phyloP scores from a whole-genome alignment of 2,797 vertebrate genomes.

The Yasuhikotakia modesta region DNA sequence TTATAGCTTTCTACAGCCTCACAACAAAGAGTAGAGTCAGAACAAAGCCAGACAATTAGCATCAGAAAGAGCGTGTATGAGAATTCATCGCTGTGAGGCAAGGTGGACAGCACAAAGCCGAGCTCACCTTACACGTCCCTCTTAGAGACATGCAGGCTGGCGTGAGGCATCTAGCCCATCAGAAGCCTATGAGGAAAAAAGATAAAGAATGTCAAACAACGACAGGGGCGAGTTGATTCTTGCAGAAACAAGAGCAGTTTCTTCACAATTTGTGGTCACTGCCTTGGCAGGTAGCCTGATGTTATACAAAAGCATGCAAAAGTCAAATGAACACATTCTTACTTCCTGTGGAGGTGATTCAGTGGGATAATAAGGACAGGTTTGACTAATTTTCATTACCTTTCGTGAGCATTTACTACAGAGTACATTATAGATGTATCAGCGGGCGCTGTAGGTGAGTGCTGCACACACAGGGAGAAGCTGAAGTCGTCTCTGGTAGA shows the following conservation, averaged over 20 bases:
- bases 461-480: slow-evolving; percentile 54
- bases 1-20: slow-evolving; percentile 33
- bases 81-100: slow-evolving; percentile 78
- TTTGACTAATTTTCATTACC: slow-evolving; percentile 49
- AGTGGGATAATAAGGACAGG: slow-evolving; percentile 35
- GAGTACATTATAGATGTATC: slow-evolving; percentile 50
- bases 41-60: slow-evolving; percentile 53
- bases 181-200: slow-evolving; percentile 43
- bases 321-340: not conserved
- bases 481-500: slow-evolving; percentile 51
- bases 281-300: slow-evolving; percentile 30
- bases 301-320: slow-evolving; percentile 15
- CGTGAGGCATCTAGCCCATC: slow-evolving; percentile 42
- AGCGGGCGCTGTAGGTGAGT: slow-evolving; percentile 37
- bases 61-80: slow-evolving; percentile 33
- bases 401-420: slow-evolving; percentile 52
- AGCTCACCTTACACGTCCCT: slow-evolving; percentile 75
- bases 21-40: slow-evolving; percentile 47
- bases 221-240: slow-evolving; percentile 58
- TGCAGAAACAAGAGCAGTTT: slow-evolving; percentile 52
- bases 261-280: slow-evolving; percentile 54
- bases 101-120: slow-evolving; percentile 71
- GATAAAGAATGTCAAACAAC: slow-evolving; percentile 55
- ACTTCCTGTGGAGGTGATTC: slow-evolving; percentile 11
- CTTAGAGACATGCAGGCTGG: slow-evolving; percentile 13